A percentile compares a stretch with the other conserved stretches of the same genome.
These are phyloP conservation scores for Gortyna flavago DNA, from an alignment of 2,888 invertebrate species.

Conservation along the genomic window DNA sequence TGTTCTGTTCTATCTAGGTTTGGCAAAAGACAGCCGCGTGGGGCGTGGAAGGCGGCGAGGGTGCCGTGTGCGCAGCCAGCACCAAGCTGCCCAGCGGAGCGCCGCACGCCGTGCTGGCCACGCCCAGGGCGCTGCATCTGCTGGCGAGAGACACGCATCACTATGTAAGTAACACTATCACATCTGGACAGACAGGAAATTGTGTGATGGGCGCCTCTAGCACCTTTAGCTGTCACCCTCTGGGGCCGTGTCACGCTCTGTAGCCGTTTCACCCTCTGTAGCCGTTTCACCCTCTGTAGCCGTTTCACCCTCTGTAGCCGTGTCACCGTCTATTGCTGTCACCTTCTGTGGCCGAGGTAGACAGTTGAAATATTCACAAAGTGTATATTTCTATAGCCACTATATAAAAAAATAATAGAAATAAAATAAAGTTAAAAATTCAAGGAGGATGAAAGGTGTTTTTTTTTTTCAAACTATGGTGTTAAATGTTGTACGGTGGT, in stretches of 20 bases:
- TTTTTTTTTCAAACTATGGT: no score
- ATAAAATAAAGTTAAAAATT: no score
- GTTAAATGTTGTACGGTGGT: no score
- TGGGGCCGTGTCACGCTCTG: not conserved
- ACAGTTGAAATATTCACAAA: no score
- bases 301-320: no score
- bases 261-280: not conserved
- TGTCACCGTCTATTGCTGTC: no score
- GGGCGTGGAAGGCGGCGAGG: slow-evolving; percentile 72
- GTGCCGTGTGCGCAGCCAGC: slow-evolving; percentile 66
- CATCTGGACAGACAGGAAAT: not conserved
- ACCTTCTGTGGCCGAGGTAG: no score
- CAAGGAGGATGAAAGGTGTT: no score
- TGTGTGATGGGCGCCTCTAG: not conserved
- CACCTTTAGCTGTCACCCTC: no score
- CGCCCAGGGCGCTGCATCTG: slow-evolving; percentile 73
- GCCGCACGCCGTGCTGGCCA: slow-evolving; percentile 72
- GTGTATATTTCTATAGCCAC: no score
- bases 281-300: not conserved
- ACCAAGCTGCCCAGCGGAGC: slow-evolving; percentile 64
- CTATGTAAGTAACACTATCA: slow-evolving; percentile 69
- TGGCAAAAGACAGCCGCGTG: slow-evolving; percentile 81
- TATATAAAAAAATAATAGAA: no score
- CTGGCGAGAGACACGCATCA: slow-evolving; percentile 76
- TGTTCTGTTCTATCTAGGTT: slow-evolving; percentile 66